These are phyloP conservation scores for Nettapus auritus DNA, from an alignment of 2,113 vertebrate genomes.

Conservation along the genomic window DNA sequence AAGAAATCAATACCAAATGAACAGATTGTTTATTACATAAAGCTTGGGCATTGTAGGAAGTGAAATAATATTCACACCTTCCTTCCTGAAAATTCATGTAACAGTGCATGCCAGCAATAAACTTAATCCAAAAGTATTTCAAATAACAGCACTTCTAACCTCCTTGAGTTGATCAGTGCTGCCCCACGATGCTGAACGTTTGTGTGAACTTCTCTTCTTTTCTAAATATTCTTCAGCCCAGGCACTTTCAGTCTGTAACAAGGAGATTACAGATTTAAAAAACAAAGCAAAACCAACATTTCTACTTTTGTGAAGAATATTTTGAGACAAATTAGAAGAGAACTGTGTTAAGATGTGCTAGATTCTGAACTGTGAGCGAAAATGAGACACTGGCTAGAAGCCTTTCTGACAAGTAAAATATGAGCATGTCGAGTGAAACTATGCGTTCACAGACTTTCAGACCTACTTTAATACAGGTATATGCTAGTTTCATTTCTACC, in stretches of 20 bases:
- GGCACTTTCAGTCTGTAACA: constrained; percentile 91
- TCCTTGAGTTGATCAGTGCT: constrained; percentile 98
- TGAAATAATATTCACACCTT: not conserved
- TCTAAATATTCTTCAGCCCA: constrained; percentile 94
- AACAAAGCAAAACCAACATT: not conserved
- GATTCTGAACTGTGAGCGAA: not conserved
- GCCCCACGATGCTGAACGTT: constrained; percentile 96
- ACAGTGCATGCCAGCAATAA: not conserved
- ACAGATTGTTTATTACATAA: not conserved
- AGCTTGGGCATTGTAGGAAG: no score
- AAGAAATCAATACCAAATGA: not conserved
- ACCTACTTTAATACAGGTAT: not conserved
- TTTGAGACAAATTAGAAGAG: not conserved
- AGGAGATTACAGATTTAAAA: not conserved
- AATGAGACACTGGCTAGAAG: not conserved
- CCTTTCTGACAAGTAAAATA: not conserved
- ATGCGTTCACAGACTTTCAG: not conserved
- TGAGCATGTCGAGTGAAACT: not conserved
- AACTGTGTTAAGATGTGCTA: not conserved
- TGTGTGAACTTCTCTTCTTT: constrained; percentile 93
- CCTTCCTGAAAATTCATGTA: not conserved
- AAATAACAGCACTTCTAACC: constrained; percentile 77
- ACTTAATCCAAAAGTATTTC: not conserved
- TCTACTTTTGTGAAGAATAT: not conserved
- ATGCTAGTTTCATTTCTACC: not conserved